Base-by-base conservation (phyloP, 2,888 invertebrate genomes). In the Callyntrura sp. region DNA sequence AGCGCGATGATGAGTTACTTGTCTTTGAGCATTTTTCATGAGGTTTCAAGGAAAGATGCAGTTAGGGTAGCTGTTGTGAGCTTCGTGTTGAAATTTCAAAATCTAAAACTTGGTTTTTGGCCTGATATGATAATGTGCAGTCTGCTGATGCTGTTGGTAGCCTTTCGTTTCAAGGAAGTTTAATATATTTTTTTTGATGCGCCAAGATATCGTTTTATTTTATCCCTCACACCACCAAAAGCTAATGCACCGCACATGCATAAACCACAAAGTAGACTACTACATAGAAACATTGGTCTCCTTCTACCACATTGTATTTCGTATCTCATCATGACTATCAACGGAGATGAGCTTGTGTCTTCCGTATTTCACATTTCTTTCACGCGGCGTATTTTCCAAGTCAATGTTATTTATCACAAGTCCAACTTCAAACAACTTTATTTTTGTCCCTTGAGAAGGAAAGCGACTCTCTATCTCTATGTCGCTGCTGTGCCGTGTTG, bases 11-110 rank as follows among this genome's bases (percentile, higher is more conserved):
- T 87, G 81, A 87, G 87, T 87, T 87, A 81, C 87, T 70, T 87
- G 81, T 78, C 87, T 87, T 81, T 81, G 87, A 70, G 81, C 70
- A 87, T 70, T 87, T 87, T 87, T 87, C 87, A 87, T 70, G 81
- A 81, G 43, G 51, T 68, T 78, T 86, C 76, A 85, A 85, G 79
- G 48, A 35, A 86, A 86, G 62, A 60, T 78, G 85, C 57, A 73
- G 60, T 62, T 62, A 14, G 68, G 28, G 3, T 20, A 62, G 14
- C 62, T 81, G 51, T 17, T 57, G 57, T n/a, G 68, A 68, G 35
- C 68, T n/a, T 68, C 11, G 2, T 28, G 62, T 62, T 51, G 83
- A 68, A 83, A 83, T 83, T 68, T 83, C 68, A 83, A 28, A 35
- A 35, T 6, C 6, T 35, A 6, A 35, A 6, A 35, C 35, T 35